A percentile compares a stretch with the other conserved stretches of the same genome.
These are phyloP conservation scores for Takifugu flavidus DNA, from an alignment of 2,113 vertebrate genomes.

Conservation along the genomic window DNA sequence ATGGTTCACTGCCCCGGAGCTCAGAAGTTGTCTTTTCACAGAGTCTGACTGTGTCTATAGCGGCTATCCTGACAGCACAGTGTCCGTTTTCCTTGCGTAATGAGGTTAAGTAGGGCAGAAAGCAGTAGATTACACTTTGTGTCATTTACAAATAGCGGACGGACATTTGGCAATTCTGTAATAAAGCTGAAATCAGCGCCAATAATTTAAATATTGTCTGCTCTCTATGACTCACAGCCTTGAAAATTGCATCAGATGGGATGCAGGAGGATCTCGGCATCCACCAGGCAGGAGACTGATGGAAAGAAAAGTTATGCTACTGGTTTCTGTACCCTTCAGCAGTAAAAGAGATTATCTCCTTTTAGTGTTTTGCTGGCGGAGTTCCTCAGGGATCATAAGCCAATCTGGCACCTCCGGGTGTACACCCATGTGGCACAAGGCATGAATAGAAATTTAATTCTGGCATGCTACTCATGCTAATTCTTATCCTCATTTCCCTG, in stretches of 20 bases:
- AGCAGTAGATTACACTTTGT: conserved; percentile 24
- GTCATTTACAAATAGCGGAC: conserved; percentile 4
- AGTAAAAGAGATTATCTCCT: conserved; percentile 21
- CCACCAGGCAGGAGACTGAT: neutral
- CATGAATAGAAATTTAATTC: conserved; percentile 20
- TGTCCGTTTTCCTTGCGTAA: neutral
- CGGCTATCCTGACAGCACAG: neutral
- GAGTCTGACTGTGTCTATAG: neutral
- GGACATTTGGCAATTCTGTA: conserved; percentile 43
- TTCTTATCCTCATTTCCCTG: neutral
- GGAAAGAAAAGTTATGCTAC: neutral
- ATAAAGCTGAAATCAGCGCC: conserved; percentile 27
- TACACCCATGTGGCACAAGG: conserved; percentile 12
- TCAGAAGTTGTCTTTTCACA: neutral
- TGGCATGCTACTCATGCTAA: conserved; percentile 19
- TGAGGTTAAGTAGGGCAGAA: conserved; percentile 21
- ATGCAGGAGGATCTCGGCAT: conserved; percentile 6
- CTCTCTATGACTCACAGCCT: too few species aligned
- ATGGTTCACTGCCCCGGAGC: neutral
- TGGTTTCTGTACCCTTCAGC: conserved; percentile 5
- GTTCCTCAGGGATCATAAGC: neutral
- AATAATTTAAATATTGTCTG: conserved; percentile 38
- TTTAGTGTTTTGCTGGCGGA: conserved; percentile 13
- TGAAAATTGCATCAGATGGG: neutral
- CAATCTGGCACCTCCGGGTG: neutral